A percentile compares a stretch with the other conserved stretches of the same genome.
Evolutionary conservation across 2,888 invertebrate species (phyloP).

Genomic region (Agrotis segetum): DNA sequence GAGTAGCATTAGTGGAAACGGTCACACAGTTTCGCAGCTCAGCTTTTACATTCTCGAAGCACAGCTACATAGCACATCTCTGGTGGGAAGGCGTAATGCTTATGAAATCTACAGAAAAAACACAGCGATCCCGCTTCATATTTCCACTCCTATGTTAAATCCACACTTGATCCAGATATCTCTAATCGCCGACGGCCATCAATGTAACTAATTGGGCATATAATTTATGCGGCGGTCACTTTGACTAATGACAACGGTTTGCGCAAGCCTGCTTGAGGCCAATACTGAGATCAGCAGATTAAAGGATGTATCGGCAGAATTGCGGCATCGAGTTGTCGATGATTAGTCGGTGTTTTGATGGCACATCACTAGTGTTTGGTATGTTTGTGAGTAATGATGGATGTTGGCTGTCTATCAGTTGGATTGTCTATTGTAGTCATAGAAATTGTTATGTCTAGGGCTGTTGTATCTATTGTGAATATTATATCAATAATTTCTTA

Average conservation of each 20-base stretch:
- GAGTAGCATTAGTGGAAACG: too few relatives aligned
- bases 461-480: too few relatives aligned
- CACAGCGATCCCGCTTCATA: conserved; percentile 15
- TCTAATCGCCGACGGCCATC: conserved; percentile 82
- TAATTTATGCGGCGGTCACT: conserved; percentile 83
- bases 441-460: too few relatives aligned
- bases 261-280: conserved; percentile 70
- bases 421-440: background rate
- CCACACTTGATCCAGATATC: conserved; percentile 75
- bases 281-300: conserved; percentile 61
- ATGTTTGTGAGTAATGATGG: background rate
- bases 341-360: conserved; percentile 42
- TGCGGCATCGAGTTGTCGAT: conserved; percentile 12
- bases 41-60: too few relatives aligned
- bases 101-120: background rate
- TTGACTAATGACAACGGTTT: conserved; percentile 81
- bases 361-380: conserved; percentile 20
- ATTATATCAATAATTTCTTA: too few relatives aligned
- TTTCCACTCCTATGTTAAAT: conserved; percentile 49
- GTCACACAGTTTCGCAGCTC: too few relatives aligned
- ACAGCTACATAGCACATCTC: too few relatives aligned
- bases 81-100: too few relatives aligned
- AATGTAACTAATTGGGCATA: conserved; percentile 87
- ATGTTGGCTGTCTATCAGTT: background rate
- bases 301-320: conserved; percentile 46